Base-by-base conservation (phyloP, 2,888 invertebrate species). In the Aphodius sticticus region DNA sequence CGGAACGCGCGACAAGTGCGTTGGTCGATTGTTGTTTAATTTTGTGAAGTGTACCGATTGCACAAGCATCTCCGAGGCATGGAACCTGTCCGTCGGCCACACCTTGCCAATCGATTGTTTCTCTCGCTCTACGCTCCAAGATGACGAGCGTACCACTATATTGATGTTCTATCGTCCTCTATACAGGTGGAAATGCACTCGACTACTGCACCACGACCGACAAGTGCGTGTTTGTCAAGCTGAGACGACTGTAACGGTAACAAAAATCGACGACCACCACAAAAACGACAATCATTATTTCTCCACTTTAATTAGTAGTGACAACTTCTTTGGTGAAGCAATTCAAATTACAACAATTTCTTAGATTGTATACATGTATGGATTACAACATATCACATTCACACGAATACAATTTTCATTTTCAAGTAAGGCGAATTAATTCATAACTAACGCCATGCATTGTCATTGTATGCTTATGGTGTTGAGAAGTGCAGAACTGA, bases 61-160 rank as follows among this genome's bases (percentile, higher is more conserved):
- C 82, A 81, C 82, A 83, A 83, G 80, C 74, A 53, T 53, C 53
- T 53, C 53, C 9, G 53, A 53, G 53, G 70, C 80, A 80, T 82
- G 82, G 83, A 81, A 82, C 82, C 80, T 81, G 78, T 78, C 81
- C 76, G 78, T 70, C 79, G 78, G 83, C 82, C 84, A 83, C 84
- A 83, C 83, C 83, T 83, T 81, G 78, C 74, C 81, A 80, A 76
- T 81, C 83, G 84, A 85, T 85, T 85, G 84, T 85, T 53, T 12
- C 53, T 53, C 53, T 53, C 53, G 53, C 53, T 53, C 53, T 12
- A 53, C 53, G 1, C 53, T 7, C 53, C 53, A 53, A 53, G 53
- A 53, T 53, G 53, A 53, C 12, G 53, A 53, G 53, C 9, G 12
- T 1, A 53, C 12, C 53, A 12, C 53, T 53, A 53, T 53, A 53